Conservation (phyloP, 2,797 vertebrate genomes). For the Simalia tracyae region DNA sequence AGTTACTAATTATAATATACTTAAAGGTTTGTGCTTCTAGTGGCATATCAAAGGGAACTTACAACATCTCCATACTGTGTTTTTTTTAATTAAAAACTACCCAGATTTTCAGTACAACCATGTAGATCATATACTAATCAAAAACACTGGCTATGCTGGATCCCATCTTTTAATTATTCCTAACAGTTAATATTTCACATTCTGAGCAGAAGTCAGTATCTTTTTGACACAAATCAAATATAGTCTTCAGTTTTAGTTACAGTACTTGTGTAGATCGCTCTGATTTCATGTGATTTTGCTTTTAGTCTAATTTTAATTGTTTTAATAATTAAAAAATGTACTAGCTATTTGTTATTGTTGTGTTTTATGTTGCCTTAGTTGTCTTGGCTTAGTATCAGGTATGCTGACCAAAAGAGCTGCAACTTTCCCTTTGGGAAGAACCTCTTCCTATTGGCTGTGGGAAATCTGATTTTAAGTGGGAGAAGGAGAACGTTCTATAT, state of each 20-base stretch:
- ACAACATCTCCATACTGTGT: neutral
- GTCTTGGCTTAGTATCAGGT: neutral
- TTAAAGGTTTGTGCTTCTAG: conserved; percentile 2
- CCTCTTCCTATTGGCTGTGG: neutral
- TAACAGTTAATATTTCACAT: neutral
- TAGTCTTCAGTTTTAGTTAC: neutral
- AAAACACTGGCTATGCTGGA: neutral
- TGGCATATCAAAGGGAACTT: conserved; percentile 19
- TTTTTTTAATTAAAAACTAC: conserved; percentile 6
- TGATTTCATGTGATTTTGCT: neutral
- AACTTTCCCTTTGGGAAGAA: neutral
- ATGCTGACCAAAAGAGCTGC: neutral
- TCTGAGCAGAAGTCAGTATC: too few species aligned
- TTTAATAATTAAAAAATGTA: neutral
- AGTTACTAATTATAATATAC: conserved; percentile 54
- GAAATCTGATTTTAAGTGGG: neutral
- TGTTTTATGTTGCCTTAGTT: neutral
- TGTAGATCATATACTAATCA: neutral
- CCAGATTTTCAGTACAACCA: neutral
- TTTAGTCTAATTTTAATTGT: neutral
- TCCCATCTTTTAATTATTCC: neutral
- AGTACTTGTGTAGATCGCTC: neutral
- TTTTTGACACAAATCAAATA: neutral
- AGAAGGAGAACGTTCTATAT: neutral
- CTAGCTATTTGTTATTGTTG: neutral